These are phyloP conservation scores for Eulithis testata DNA, from an alignment of 2,888 invertebrate species.

Conservation along the genomic window DNA sequence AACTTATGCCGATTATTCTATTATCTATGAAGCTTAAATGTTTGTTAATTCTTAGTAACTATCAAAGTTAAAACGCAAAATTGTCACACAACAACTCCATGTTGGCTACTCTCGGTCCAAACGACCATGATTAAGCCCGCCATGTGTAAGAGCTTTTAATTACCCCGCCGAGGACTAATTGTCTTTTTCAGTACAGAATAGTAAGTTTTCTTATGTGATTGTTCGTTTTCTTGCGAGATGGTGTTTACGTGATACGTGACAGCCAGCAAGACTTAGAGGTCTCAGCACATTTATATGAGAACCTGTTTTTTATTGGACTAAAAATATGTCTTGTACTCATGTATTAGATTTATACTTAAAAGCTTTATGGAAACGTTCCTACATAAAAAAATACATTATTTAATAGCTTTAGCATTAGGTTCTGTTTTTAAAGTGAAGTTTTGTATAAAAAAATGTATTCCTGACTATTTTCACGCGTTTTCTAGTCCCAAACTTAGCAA, in stretches of 20 bases:
- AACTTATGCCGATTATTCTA: too few relatives aligned
- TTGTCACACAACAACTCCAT: slow-evolving; percentile 1
- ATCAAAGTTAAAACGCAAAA: neutral
- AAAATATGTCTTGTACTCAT: slow-evolving; percentile 20
- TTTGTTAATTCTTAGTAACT: too few relatives aligned
- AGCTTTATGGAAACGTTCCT: too few relatives aligned
- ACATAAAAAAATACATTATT: too few relatives aligned
- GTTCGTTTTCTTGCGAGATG: slow-evolving; percentile 22
- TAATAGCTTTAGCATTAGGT: too few relatives aligned
- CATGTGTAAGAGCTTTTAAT: slow-evolving; percentile 27
- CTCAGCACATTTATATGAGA: slow-evolving; percentile 14
- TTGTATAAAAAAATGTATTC: too few relatives aligned
- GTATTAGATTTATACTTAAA: slow-evolving; percentile 16
- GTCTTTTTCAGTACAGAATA: slow-evolving; percentile 26
- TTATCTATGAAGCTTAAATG: too few relatives aligned
- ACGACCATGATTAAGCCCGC: slow-evolving; percentile 21
- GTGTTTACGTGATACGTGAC: slow-evolving; percentile 28
- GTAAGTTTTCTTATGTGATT: slow-evolving; percentile 29
- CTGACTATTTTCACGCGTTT: too few relatives aligned
- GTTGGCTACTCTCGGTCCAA: slow-evolving; percentile 10
- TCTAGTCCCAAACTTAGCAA: too few relatives aligned
- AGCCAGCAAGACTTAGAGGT: slow-evolving; percentile 6
- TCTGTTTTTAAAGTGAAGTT: too few relatives aligned
- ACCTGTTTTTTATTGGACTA: slow-evolving; percentile 21
- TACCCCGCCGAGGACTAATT: slow-evolving; percentile 23